Conservation (phyloP, 2,113 vertebrate species). For the Nyctibius bracteatus region DNA sequence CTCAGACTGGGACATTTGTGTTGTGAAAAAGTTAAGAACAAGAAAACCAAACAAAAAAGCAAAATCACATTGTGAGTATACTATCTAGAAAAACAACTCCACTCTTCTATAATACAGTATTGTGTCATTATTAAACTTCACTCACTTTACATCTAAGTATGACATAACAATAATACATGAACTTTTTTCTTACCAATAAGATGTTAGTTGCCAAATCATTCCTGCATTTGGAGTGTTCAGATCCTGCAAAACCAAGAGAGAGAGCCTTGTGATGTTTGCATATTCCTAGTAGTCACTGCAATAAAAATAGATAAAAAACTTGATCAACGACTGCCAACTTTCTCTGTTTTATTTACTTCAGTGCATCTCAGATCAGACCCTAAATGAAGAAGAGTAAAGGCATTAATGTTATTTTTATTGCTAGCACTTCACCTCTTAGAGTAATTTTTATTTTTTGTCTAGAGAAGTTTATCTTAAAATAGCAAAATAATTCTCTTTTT, state of each 20-base stretch:
- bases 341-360: neutral
- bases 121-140: neutral
- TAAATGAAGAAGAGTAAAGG: neutral
- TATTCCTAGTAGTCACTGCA: neutral
- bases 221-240: neutral
- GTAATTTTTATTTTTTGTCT: neutral
- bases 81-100: neutral
- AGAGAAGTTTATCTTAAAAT: neutral
- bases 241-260: neutral
- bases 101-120: neutral
- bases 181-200: constrained; percentile 3
- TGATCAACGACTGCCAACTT: neutral
- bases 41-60: neutral
- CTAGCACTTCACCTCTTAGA: neutral
- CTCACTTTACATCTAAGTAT: neutral
- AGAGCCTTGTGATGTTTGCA: neutral
- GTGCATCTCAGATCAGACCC: neutral
- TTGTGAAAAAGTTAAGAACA: neutral
- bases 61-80: neutral
- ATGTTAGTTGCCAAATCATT: neutral
- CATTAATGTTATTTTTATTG: neutral
- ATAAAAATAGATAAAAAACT: neutral
- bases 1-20: neutral
- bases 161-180: neutral
- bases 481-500: neutral